Base-by-base conservation (phyloP, 2,888 invertebrate genomes). In the Myathropa florea region DNA sequence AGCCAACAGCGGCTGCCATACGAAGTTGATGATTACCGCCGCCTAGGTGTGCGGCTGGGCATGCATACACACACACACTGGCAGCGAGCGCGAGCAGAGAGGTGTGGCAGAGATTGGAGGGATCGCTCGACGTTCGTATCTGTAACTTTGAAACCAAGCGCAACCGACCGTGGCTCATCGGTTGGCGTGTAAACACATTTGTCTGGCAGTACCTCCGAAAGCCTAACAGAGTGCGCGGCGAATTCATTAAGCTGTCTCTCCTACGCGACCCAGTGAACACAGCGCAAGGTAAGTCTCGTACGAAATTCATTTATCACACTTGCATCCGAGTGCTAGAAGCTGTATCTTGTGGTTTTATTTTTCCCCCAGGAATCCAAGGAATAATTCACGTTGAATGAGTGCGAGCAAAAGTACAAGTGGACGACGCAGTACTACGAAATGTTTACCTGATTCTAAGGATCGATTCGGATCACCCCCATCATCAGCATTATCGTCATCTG, bases 91-190 rank as follows among this genome's bases (percentile, higher is more conserved):
- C 30, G 12, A 33, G 12, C 33, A 33, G 12, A 60, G 57, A 78
- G 78, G 78, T 78, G 78, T 78, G 64, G 28, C 55, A 30, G 30
- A 46, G 46, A 72, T 30, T 46, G 71, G 76, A 46, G 75, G 84
- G 73, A 81, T 67, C 67, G 53, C 6, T 46, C 46, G 71, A 36
- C 59, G 57, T 67, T 71, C 71, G 68, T 60, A 39, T 81, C 55
- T 46, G 76, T 75, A 75, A 80, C 65, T 83, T 75, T 64, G 68
- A 59, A 65, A 61, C 30, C 67, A 68, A 73, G 64, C 73, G 85
- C 72, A 77, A 73, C 73, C 72, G 55, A 73, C 63, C 73, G 63
- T 82, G 82, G 82, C 77, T 85, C 82, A 85, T 85, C 82, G 77
- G 55, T 18, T 57, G 57, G 36, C 72, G 77, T 77, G 73, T 85